Evolutionary conservation across 2,113 vertebrate species (phyloP).

Genomic region (Heptranchias perlo): DNA sequence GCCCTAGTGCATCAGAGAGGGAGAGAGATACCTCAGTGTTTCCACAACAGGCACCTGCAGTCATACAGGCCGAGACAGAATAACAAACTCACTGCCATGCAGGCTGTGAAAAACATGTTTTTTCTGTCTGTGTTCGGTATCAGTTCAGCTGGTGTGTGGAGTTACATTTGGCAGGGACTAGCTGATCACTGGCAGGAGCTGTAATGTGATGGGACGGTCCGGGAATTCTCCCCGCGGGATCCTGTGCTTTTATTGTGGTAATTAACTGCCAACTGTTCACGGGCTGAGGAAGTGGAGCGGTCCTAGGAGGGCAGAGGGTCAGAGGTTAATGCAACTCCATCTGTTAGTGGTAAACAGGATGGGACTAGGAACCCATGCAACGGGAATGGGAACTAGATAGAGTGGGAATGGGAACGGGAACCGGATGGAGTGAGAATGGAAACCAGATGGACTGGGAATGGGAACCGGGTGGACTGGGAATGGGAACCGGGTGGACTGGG

Average conservation of each 20-base stretch:
- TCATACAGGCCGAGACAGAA: not conserved
- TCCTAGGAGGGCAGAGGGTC: not conserved
- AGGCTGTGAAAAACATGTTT: slow-evolving; percentile 2
- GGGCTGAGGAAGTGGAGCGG: not conserved
- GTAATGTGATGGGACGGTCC: no score
- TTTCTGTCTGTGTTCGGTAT: not conserved
- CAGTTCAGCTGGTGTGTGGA: not conserved
- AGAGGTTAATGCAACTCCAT: not conserved
- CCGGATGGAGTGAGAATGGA: not conserved
- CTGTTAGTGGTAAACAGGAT: no score
- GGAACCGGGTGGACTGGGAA: not conserved
- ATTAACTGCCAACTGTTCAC: not conserved
- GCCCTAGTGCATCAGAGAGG: not conserved
- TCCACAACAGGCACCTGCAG: not conserved
- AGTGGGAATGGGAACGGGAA: not conserved
- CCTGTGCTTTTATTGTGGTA: not conserved
- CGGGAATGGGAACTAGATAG: not conserved
- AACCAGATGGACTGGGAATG: no score
- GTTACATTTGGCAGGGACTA: not conserved
- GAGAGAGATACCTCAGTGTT: not conserved
- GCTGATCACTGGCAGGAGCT: not conserved
- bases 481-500: not conserved
- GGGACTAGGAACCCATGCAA: no score
- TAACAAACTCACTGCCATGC: not conserved
- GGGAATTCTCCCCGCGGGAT: not conserved